phyloP scores from a whole-genome alignment of 1,140 invertebrate species.

The Phortica variegata region DNA sequence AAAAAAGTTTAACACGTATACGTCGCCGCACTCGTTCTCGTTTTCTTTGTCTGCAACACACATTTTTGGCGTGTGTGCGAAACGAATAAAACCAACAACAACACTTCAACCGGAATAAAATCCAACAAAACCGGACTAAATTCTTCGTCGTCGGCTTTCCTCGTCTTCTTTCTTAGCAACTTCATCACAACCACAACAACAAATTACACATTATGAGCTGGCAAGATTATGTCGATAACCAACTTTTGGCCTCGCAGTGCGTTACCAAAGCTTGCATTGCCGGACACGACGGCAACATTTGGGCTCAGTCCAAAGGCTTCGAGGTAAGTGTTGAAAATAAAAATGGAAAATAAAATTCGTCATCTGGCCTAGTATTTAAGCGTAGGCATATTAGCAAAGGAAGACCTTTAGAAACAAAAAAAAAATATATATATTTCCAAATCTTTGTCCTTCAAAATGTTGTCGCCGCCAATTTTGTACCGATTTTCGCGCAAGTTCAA shows the following conservation, averaged over 20 bases:
- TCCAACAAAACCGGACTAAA: slow-evolving; percentile 21
- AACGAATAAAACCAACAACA: slow-evolving; percentile 23
- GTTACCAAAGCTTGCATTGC: slow-evolving; percentile 91
- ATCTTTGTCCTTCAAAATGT: slow-evolving; percentile 2
- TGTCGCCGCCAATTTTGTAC: slow-evolving; percentile 20
- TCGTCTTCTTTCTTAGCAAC: no score
- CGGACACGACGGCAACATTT: slow-evolving; percentile 91
- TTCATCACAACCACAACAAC: slow-evolving; percentile 39
- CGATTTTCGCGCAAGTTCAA: slow-evolving; percentile 48
- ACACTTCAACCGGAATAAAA: slow-evolving; percentile 16
- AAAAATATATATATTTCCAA: no score
- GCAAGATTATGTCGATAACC: slow-evolving; percentile 98
- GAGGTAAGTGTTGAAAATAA: slow-evolving; percentile 68
- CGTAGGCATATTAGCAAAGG: no score
- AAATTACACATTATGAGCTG: slow-evolving; percentile 75
- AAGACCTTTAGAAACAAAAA: no score
- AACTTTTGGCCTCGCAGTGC: slow-evolving; percentile 89
- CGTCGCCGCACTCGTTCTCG: slow-evolving; percentile 24
- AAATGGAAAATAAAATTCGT: slow-evolving; percentile 8
- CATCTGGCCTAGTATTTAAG: no score
- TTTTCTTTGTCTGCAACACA: slow-evolving; percentile 34
- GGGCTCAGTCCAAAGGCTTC: slow-evolving; percentile 91
- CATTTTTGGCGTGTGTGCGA: slow-evolving; percentile 30
- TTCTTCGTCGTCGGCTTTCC: no score
- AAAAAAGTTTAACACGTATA: background rate